Conservation (phyloP, 2,113 vertebrate genomes). For the Hiodon tergisus region DNA sequence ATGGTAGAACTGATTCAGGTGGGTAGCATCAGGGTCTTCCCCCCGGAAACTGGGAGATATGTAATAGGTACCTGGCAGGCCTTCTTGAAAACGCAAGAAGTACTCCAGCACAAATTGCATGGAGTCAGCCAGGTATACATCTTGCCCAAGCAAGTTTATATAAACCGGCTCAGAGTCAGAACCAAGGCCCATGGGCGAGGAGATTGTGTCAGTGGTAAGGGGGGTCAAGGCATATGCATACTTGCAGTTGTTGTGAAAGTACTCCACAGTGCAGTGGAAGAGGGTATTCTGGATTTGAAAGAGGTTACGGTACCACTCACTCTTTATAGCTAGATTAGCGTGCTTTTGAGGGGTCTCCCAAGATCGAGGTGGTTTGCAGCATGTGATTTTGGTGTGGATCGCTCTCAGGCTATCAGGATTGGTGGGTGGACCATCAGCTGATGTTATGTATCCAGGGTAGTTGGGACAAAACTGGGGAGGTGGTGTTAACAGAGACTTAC, state of each 20-base stretch:
- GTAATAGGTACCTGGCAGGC: conserved; percentile 61
- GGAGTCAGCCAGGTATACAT: conserved; percentile 67
- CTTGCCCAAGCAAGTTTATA: conserved; percentile 60
- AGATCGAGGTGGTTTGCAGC: conserved; percentile 49
- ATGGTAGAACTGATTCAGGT: conserved; percentile 71
- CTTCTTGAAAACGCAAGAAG: conserved; percentile 67
- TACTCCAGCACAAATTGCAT: conserved; percentile 74
- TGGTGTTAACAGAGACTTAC: neutral
- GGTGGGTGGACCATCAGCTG: conserved; percentile 54
- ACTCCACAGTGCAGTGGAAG: conserved; percentile 69
- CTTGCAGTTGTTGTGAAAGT: conserved; percentile 57
- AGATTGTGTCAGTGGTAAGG: conserved; percentile 68
- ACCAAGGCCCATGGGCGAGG: conserved; percentile 69
- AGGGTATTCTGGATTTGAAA: conserved; percentile 70
- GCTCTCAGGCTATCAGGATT: conserved; percentile 45
- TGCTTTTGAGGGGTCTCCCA: conserved; percentile 61
- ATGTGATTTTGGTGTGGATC: conserved; percentile 53
- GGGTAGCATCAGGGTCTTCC: conserved; percentile 66
- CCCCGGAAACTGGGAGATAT: conserved; percentile 69
- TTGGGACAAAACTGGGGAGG: conserved; percentile 24
- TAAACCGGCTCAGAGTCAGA: conserved; percentile 69
- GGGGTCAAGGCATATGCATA: conserved; percentile 65
- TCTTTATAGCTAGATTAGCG: conserved; percentile 56
- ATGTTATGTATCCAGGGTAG: conserved; percentile 65
- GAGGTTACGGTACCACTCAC: conserved; percentile 64